Base-by-base conservation (phyloP, 2,113 vertebrate genomes). In the Pardalotus punctatus region DNA sequence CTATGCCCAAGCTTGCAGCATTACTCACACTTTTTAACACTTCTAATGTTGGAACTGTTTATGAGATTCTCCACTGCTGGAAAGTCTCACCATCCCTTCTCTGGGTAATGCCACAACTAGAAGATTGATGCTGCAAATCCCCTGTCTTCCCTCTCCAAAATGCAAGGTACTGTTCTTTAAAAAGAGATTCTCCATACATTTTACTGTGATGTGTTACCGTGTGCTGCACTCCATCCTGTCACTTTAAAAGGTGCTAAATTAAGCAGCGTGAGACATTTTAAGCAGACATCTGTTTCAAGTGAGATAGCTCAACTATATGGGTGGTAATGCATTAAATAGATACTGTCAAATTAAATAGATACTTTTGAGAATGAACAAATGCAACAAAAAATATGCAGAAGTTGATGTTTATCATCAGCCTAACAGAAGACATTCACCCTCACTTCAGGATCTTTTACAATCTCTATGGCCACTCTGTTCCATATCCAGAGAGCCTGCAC, bases 171-270 rank as follows among this genome's bases (percentile, higher is more conserved):
- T 79, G 43, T 36, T 79, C 48, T 62, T 92, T 61, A 57, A 78
- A 87, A 93, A 85, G 29, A 67, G 21, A 60, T 38, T 50, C 21
- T 88, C 60, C 77, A 60, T 36, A 29, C 22, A 45, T 93, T 81
- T 92, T 57, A 79, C 61, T 69, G 84, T 20, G 36, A 87, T 61
- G 33, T 47, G 65, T 57, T 84, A 81, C 81, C 2, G 8, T 36
- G 42, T 67, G 77, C 77, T 79, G 53, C 53, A 74, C 61, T 91
- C 69, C 78, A 85, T 67, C 74, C 79, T 85, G 31, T 69, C 92
- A 88, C 78, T 90, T 74, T 69, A 76, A 74, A 93, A 94, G 62
- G 36, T 61, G 62, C 74, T 94, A 97, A 95, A 93, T 74, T 72
- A 93, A 95, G 70, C 81, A 92, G 57, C 9, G 4, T 45, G 61